A percentile compares a stretch with the other conserved stretches of the same genome.
These are phyloP conservation scores for Rhegmatorhina hoffmannsi DNA, from an alignment of 2,113 vertebrate species.

Conservation along the genomic window DNA sequence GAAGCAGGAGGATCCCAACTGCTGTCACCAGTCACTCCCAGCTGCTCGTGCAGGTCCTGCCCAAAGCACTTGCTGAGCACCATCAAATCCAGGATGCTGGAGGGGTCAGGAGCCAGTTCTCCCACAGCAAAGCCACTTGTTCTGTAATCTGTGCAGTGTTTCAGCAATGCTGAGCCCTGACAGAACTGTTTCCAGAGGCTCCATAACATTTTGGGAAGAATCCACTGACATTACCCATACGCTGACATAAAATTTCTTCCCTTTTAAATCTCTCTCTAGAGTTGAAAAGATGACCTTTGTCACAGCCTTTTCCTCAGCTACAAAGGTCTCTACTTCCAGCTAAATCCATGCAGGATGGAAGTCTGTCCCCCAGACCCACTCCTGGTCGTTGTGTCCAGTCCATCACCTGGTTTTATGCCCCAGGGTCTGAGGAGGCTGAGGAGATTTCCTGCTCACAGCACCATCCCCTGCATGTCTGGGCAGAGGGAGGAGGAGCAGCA, in stretches of 20 bases:
- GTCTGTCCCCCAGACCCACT: not conserved
- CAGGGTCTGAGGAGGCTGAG: not conserved
- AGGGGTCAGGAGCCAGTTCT: not conserved
- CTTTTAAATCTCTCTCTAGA: not conserved
- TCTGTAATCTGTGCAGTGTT: not conserved
- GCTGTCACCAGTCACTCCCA: not conserved
- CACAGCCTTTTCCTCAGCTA: not conserved
- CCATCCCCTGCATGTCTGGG: rapidly evolving
- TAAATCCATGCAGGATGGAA: not conserved
- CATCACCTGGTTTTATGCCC: not conserved
- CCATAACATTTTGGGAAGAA: not conserved
- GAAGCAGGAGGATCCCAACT: not conserved
- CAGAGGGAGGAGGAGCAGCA: not conserved
- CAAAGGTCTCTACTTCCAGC: not conserved
- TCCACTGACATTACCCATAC: not conserved
- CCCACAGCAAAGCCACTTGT: not conserved
- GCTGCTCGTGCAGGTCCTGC: rapidly evolving
- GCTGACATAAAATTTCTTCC: not conserved
- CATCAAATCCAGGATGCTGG: not conserved
- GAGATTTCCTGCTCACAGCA: not conserved
- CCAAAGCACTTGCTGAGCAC: not conserved
- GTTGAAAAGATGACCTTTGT: not conserved
- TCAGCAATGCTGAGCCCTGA: not conserved
- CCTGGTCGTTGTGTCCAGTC: not conserved
- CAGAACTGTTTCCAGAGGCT: not conserved